A percentile compares a stretch with the other conserved stretches of the same genome.
Conservation (phyloP, 2,888 invertebrate species). For the Microctonus hyperodae region DNA sequence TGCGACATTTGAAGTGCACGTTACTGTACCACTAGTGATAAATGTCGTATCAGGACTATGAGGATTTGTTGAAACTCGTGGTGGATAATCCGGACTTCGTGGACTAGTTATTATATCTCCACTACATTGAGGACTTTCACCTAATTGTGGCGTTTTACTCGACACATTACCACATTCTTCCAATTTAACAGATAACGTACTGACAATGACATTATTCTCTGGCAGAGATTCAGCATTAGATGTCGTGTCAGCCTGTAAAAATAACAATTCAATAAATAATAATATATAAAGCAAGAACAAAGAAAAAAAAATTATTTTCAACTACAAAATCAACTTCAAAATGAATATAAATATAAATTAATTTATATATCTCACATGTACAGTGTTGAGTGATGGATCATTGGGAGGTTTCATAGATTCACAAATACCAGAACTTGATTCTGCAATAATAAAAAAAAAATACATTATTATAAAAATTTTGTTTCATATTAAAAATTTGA, state of each 20-base stretch:
- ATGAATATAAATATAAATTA: too few species aligned
- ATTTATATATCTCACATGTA: neutral
- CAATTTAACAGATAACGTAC: conserved; percentile 37
- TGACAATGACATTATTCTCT: conserved; percentile 34
- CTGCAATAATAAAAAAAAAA: conserved; percentile 21
- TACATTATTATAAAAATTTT: too few species aligned
- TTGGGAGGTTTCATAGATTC: neutral
- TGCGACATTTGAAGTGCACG: conserved; percentile 15
- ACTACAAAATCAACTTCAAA: neutral
- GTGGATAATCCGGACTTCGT: conserved; percentile 60
- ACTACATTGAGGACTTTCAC: conserved; percentile 54
- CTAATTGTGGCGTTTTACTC: conserved; percentile 54
- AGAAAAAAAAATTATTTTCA: neutral
- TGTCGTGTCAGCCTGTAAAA: conserved; percentile 43
- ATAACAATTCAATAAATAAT: neutral
- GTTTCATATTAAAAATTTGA: too few species aligned
- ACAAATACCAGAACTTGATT: neutral
- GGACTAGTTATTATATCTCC: conserved; percentile 55
- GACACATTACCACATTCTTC: conserved; percentile 54
- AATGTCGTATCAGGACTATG: conserved; percentile 49
- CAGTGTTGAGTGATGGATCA: neutral
- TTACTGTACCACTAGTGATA: conserved; percentile 32
- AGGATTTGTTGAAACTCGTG: conserved; percentile 52
- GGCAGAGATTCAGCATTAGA: conserved; percentile 40
- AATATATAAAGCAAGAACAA: neutral